Percentiles rank a stretch among this genome's conserved stretches.
Evolutionary conservation across 2,797 vertebrate species (phyloP).

Genomic region (Lithobates sylvaticus): DNA sequence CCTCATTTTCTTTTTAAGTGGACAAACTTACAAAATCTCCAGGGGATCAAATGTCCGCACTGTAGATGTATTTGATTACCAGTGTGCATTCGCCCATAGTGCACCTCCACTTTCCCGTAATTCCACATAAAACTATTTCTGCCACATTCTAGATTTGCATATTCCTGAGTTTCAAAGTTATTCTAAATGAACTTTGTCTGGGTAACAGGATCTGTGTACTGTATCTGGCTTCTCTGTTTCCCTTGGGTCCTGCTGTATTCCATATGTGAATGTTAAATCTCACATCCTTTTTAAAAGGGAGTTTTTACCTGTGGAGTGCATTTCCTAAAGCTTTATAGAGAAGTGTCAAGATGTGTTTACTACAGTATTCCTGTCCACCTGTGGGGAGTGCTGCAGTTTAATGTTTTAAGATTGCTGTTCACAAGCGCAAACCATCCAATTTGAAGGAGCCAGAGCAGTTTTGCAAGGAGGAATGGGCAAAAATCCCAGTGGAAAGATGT

Average conservation of each 20-base stretch:
- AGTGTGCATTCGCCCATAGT: not conserved
- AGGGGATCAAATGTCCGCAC: too few relatives aligned
- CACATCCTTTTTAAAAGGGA: not conserved
- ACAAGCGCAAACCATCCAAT: too few relatives aligned
- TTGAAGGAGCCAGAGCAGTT: too few relatives aligned
- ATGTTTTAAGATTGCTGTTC: too few relatives aligned
- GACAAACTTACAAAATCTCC: too few relatives aligned
- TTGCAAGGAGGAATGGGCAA: too few relatives aligned
- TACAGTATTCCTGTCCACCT: too few relatives aligned
- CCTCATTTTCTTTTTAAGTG: too few relatives aligned
- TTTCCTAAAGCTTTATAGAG: slow-evolving; percentile 35
- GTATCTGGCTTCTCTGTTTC: slow-evolving; percentile 35
- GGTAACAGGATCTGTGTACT: slow-evolving; percentile 7
- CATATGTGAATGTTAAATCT: slow-evolving; percentile 25
- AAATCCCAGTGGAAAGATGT: too few relatives aligned
- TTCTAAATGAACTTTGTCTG: slow-evolving; percentile 23
- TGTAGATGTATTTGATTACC: slow-evolving; percentile 14
- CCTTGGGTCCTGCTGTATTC: slow-evolving; percentile 1
- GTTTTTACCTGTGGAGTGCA: slow-evolving; percentile 47
- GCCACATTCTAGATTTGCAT: not conserved
- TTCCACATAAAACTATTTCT: not conserved
- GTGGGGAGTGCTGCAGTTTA: too few relatives aligned
- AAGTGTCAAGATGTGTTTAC: slow-evolving; percentile 42
- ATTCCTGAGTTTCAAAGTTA: not conserved
- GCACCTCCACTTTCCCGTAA: not conserved